Evolutionary conservation across 2,113 vertebrate species (phyloP), one percentile per base, ranked within the genome.

Genomic region (Phalacrocorax brasilianus): DNA sequence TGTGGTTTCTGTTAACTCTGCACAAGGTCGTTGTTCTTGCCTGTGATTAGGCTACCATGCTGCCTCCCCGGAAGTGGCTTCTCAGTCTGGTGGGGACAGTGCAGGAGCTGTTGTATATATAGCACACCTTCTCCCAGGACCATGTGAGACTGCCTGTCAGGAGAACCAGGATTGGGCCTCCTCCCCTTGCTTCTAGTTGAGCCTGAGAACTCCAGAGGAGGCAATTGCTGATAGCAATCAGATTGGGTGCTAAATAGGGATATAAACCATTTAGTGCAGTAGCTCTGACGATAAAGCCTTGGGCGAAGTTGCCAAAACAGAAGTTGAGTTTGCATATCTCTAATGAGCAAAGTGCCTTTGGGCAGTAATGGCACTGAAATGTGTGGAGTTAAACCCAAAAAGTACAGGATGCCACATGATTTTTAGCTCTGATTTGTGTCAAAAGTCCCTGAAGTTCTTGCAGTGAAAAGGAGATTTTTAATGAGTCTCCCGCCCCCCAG

Each of bases 251-350:
- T 97, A 84, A 96, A 80, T n/a, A 84, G 83, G 55, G 56, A 62
- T 75, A 84, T 53, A 78, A 94, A 88, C 73, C 76, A 40, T 86
- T 87, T 84, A 81, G 76, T 82, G 90, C 83, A 96, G 68, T 91
- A 86, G 76, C 56, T 85, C 71, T 75, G 75, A 56, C 55, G 92
- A 71, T 78, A 84, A 92, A 96, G 90, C 88, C 79, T 68, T 89
- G 79, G 85, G 68, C 9, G 11, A 65, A 52, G 55, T 79, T 94
- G 91, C 82, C 92, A 89, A 84, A 94, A 52, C 65, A 85, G 50
- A 91, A 74, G 59, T 91, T 79, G 67, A 74, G 68, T 93, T 93
- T 95, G 88, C 56, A 19, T 80, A 5, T 93, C 44, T 88, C 13
- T 83, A 47, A 74, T 45, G 55, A 95, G 56, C 75, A 75, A 49